Base-by-base conservation (phyloP, 2,797 vertebrate species). In the Coregonus sp. region DNA sequence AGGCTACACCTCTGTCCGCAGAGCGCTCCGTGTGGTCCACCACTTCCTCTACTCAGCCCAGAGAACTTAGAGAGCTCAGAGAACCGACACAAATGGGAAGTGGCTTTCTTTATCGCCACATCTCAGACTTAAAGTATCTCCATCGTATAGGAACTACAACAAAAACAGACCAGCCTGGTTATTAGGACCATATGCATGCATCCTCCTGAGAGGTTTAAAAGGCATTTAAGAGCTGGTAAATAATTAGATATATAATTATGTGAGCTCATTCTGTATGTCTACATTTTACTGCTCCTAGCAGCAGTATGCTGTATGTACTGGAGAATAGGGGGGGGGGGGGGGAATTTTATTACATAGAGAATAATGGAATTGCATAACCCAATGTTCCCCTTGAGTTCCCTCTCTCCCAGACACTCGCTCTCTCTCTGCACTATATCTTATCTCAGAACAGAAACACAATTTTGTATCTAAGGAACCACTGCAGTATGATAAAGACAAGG, bases 31-130 rank as follows among this genome's bases (percentile, higher is more conserved):
- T 69, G 40, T 25, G 76, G 70, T 12, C 16, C 47, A 37, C 67
- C 67, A 69, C 67, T 69, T 69, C 67, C 67, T 69, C 31, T 31
- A 14, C 20, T 12, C 4, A 37, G 16, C 31, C 15, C 15, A 20
- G 25, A 29, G 47, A 20, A 37, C 40, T 4, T 14, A 7, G 29
- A 59, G 83, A 40, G 61, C 75, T 66, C 71, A 11, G 40, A 74
- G 82, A 87, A 72, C 73, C 66, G 2, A 12, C 59, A 50, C 16
- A 75, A 78, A 84, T n/a, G 20, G 76, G 75, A 78, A 66, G 73
- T 37, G 75, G 52, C 66, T 59, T 47, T 75, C 54, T 73, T 78
- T 84, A 82, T 87, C 73, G 56, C 56, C 54, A 40, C 40, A 84
- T 67, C 79, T 37, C 14, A 73, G 52, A 14, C 15, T 73, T 77